Evolutionary conservation across 2,113 vertebrate species (phyloP).

Genomic region (Natator depressus): DNA sequence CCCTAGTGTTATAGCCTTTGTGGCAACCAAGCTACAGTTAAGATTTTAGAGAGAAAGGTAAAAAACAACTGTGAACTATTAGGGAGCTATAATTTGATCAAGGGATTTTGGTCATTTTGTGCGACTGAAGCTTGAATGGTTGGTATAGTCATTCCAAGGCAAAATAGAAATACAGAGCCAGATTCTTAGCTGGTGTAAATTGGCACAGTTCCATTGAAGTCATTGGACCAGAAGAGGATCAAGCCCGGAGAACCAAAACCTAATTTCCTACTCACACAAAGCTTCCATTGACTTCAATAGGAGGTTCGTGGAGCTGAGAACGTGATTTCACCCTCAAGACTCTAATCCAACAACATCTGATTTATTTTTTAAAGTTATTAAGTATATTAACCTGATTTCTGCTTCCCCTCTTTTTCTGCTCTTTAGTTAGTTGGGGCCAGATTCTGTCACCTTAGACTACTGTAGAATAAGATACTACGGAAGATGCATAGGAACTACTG

Average conservation of each 20-base stretch:
- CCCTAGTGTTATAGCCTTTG: constrained; percentile 51
- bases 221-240: constrained; percentile 45
- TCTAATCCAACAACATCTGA: constrained; percentile 9
- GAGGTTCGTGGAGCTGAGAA: constrained; percentile 25
- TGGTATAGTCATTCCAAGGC: neutral
- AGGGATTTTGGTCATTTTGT: constrained; percentile 44
- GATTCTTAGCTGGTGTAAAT: neutral
- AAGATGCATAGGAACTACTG: neutral
- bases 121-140: constrained; percentile 20
- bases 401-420: neutral
- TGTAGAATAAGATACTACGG: constrained; percentile 2
- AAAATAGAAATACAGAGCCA: constrained; percentile 30
- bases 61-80: constrained; percentile 49
- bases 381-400: constrained; percentile 11
- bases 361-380: neutral
- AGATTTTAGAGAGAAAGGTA: constrained; percentile 21
- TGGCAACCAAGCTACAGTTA: constrained; percentile 31
- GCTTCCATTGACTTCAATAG: neutral
- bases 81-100: constrained; percentile 46
- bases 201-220: neutral
- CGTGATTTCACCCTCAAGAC: constrained; percentile 16
- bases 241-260: constrained; percentile 18
- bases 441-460: constrained; percentile 27
- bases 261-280: constrained; percentile 36
- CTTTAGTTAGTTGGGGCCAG: constrained; percentile 37